Percentiles rank a stretch among this genome's conserved stretches.
Evolutionary conservation across 2,797 vertebrate genomes (phyloP).

Genomic region (Pelochelys cantorii): DNA sequence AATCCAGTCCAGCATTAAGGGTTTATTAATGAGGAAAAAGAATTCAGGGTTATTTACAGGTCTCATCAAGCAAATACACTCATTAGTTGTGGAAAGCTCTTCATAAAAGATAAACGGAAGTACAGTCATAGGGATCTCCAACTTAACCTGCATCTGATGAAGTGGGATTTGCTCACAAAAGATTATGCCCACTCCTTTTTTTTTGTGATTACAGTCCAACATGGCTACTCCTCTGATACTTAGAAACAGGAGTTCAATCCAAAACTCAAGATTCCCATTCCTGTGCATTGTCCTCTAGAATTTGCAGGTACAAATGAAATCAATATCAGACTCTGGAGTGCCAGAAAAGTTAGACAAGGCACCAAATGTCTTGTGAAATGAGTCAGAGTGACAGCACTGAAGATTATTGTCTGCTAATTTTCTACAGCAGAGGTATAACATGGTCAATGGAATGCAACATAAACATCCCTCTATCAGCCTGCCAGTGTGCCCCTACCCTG

Average conservation of each 20-base stretch:
- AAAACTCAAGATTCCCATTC: background rate
- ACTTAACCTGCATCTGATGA: too few relatives aligned
- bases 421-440: background rate
- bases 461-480: background rate
- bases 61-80: too few relatives aligned
- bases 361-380: background rate
- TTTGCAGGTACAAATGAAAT: background rate
- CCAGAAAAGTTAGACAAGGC: background rate
- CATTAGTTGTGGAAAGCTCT: too few relatives aligned
- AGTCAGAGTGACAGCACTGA: accelerated
- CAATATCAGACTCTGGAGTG: background rate
- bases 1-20: too few relatives aligned
- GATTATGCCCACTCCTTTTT: too few relatives aligned
- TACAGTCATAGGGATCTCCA: too few relatives aligned
- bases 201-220: too few relatives aligned
- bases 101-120: too few relatives aligned
- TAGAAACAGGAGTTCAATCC: background rate
- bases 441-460: background rate
- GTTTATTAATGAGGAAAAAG: too few relatives aligned
- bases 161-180: too few relatives aligned
- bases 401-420: background rate
- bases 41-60: too few relatives aligned
- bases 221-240: too few relatives aligned
- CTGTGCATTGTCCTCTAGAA: background rate
- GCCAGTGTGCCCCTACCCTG: background rate